Base-by-base conservation (phyloP, 2,888 invertebrate species). In the Lysandra bellargus region DNA sequence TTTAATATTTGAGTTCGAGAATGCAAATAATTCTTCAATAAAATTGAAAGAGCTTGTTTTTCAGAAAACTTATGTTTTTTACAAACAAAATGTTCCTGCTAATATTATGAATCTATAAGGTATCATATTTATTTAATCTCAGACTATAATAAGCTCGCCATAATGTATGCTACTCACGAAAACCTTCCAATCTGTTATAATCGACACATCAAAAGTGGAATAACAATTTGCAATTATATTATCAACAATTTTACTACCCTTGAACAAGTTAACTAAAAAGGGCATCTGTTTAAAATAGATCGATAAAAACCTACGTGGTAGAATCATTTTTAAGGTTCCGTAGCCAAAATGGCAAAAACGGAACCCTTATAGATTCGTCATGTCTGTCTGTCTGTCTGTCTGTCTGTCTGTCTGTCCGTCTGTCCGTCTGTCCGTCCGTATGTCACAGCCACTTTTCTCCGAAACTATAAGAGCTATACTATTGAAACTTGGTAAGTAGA, bases 161-260 rank as follows among this genome's bases (percentile, higher is more conserved):
- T 12, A 69, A 69, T 69, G 14, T 69, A 69, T 69, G 30, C 64
- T 33, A 12, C 12, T 69, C 64, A 61, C 61, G 23, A 61, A 61
- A 61, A 61, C 23, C 61, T 33, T 30, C 30, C 64, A 69, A 69
- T 69, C 61, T 61, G 61, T 61, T 61, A 57, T 57, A 17, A 57
- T 12, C 49, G 49, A 57, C 17, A 69, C 64, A 69, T 30, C 9
- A 69, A 69, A 33, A 69, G 12, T 69, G 33, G 64, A 69, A 69
- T 33, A 69, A 33, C 12, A 69, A 69, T 69, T 30, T 69, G 4
- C 3, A 30, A 61, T 61, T 61, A 61, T 61, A 61, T 23, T 61
- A 61, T 23, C 7, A 61, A 61, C 7, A 61, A 61, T 61, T 61
- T 61, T 61, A 6, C 64, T 69, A 33, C 9, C 64, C 61, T 61